A percentile compares a stretch with the other conserved stretches of the same genome.
Conservation (phyloP, 2,888 invertebrate species). For the Patella caerulea region DNA sequence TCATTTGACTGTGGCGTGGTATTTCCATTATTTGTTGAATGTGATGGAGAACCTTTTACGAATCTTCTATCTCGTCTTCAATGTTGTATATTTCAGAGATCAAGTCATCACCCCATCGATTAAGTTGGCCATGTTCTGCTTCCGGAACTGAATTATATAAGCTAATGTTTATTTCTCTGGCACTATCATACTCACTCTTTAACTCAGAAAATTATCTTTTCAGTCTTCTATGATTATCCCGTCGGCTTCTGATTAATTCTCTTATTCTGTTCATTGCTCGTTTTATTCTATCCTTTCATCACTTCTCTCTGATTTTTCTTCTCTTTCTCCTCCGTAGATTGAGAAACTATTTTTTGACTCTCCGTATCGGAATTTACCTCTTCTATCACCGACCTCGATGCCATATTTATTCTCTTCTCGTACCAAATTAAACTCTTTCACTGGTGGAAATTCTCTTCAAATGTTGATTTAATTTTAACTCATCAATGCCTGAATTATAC, state of each 20-base stretch:
- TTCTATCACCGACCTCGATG: background rate
- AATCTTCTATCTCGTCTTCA: constrained; percentile 5
- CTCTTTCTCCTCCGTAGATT: background rate
- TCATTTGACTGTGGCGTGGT: too few species aligned
- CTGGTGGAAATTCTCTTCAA: background rate
- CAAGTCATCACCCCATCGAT: background rate
- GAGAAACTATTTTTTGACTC: background rate
- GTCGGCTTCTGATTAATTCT: background rate
- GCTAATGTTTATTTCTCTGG: background rate
- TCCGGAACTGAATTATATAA: constrained; percentile 1
- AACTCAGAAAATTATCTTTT: background rate
- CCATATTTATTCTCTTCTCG: constrained; percentile 1
- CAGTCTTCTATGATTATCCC: background rate
- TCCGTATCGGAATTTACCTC: background rate
- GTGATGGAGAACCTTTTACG: background rate
- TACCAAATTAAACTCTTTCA: background rate
- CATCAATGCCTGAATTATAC: background rate
- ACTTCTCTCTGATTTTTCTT: background rate
- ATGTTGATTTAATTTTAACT: background rate
- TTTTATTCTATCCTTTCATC: constrained; percentile 7
- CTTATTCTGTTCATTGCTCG: constrained; percentile 13
- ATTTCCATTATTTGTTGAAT: background rate
- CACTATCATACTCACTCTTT: background rate
- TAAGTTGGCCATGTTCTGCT: background rate
- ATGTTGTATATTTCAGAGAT: background rate